These are phyloP conservation scores for Dasypolia templi DNA, from an alignment of 2,888 invertebrate species.

Conservation along the genomic window DNA sequence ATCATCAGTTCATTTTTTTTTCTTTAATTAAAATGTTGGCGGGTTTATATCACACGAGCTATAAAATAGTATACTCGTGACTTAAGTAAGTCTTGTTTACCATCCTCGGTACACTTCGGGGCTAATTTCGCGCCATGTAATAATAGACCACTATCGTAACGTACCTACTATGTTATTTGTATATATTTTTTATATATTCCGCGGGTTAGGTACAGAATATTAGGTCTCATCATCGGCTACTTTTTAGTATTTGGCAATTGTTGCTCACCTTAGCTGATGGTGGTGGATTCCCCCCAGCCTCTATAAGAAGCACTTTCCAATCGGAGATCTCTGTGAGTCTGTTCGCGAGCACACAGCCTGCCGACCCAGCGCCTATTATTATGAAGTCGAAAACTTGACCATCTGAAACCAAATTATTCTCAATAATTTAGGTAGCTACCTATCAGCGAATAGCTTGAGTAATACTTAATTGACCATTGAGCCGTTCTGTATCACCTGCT, in stretches of 20 bases:
- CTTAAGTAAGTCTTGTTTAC: too few species aligned
- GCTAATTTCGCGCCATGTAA: too few species aligned
- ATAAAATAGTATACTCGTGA: too few species aligned
- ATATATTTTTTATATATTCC: too few species aligned
- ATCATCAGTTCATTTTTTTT: too few species aligned
- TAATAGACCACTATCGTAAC: too few species aligned
- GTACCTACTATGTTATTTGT: too few species aligned
- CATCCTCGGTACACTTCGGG: too few species aligned
- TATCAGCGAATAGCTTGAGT: background rate
- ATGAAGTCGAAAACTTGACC: constrained; percentile 23
- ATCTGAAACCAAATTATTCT: constrained; percentile 15
- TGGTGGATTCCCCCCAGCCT: constrained; percentile 25
- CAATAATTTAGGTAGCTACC: background rate
- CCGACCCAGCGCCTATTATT: constrained; percentile 28
- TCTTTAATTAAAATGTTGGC: too few species aligned
- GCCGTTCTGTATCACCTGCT: constrained; percentile 76
- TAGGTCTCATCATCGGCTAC: too few species aligned
- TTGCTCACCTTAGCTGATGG: constrained; percentile 11
- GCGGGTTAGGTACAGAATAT: too few species aligned
- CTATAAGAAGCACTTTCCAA: constrained; percentile 29
- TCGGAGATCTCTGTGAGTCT: constrained; percentile 20
- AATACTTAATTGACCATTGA: background rate
- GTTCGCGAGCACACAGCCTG: constrained; percentile 29
- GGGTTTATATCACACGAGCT: too few species aligned
- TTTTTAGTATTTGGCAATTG: background rate